These are phyloP conservation scores for Lithodes maja DNA, from an alignment of 2,888 invertebrate species.

Conservation along the genomic window DNA sequence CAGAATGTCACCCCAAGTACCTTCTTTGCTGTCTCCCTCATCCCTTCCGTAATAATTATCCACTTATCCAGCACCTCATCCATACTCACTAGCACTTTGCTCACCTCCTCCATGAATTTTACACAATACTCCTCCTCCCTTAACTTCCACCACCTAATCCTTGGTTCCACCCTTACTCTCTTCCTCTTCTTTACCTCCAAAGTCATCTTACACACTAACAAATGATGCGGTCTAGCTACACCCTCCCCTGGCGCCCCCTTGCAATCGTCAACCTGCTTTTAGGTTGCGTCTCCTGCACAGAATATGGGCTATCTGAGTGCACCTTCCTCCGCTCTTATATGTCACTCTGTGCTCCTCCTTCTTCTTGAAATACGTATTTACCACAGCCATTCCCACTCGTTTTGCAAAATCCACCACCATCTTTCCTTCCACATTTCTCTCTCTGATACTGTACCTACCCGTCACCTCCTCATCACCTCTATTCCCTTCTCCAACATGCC, in stretches of 20 bases:
- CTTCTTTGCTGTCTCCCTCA: constrained; percentile 11
- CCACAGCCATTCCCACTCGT: constrained; percentile 15
- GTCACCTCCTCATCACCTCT: constrained; percentile 14
- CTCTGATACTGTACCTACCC: constrained; percentile 19
- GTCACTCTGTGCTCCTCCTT: constrained; percentile 28
- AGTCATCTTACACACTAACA: constrained; percentile 20
- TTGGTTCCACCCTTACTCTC: not conserved
- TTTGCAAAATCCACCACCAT: constrained; percentile 9
- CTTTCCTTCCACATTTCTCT: constrained; percentile 24
- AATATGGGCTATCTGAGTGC: not conserved
- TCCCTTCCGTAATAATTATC: not conserved
- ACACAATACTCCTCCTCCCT: not conserved
- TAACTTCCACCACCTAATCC: constrained; percentile 29
- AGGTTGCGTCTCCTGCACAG: constrained; percentile 38
- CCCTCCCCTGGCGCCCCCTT: constrained; percentile 28
- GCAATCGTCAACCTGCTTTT: constrained; percentile 14
- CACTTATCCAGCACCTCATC: not conserved
- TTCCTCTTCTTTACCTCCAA: not conserved
- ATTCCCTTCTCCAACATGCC: not conserved
- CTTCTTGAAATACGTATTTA: constrained; percentile 30
- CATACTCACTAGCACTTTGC: not conserved
- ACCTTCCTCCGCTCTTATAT: constrained; percentile 28
- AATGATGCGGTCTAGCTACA: constrained; percentile 4
- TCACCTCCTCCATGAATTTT: constrained; percentile 6
- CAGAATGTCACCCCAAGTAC: constrained; percentile 17